Conservation (phyloP, 2,888 invertebrate species). For the Gastrophysa polygoni region DNA sequence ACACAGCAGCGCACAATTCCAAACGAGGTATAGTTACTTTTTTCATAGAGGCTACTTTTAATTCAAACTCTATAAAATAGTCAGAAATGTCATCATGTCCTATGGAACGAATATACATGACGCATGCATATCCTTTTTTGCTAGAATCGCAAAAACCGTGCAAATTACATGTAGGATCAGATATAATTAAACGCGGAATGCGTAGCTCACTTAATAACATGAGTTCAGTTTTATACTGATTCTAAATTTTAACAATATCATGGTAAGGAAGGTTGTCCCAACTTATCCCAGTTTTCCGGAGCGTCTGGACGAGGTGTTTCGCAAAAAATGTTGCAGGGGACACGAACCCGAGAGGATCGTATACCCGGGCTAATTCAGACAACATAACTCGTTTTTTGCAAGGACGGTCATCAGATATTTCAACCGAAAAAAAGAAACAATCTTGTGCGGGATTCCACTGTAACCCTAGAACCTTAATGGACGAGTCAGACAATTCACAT, state of each 20-base stretch:
- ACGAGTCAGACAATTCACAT: no score
- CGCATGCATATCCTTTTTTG: slow-evolving; percentile 5
- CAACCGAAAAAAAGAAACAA: slow-evolving; percentile 7
- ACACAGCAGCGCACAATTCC: not conserved
- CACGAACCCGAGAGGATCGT: slow-evolving; percentile 10
- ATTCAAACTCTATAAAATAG: no score
- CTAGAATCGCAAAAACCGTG: slow-evolving; percentile 13
- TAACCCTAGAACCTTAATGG: slow-evolving; percentile 7
- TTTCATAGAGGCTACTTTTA: slow-evolving; percentile 7
- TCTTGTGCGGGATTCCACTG: slow-evolving; percentile 11
- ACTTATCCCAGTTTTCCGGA: no score
- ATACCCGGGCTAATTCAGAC: slow-evolving; percentile 10
- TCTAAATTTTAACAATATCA: no score
- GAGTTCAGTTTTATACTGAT: not conserved
- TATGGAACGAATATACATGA: no score
- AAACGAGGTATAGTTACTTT: slow-evolving; percentile 10
- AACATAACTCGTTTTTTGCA: slow-evolving; percentile 17
- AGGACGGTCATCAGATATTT: not conserved
- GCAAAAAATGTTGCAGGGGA: slow-evolving; percentile 2
- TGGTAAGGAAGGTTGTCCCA: no score
- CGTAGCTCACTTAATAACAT: not conserved
- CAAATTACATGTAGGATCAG: not conserved
- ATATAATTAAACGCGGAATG: not conserved
- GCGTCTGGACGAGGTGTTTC: slow-evolving; percentile 4
- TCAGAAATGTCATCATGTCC: no score